Conservation (phyloP, 2,888 invertebrate species). For the Plagiodera versicolora region DNA sequence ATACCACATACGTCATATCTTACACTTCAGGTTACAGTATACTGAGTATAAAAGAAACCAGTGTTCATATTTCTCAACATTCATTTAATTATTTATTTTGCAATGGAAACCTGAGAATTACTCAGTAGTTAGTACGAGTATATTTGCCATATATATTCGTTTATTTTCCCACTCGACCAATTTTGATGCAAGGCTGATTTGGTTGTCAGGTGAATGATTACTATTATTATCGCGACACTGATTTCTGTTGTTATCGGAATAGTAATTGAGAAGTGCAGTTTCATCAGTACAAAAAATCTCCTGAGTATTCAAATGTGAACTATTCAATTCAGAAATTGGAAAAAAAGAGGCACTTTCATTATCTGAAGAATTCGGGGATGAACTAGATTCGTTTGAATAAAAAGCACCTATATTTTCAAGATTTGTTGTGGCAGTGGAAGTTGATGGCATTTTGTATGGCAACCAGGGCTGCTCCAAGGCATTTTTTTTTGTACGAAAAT, state of each 20-base stretch:
- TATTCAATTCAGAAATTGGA: slow-evolving; percentile 5
- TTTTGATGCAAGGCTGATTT: slow-evolving; percentile 1
- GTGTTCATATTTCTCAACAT: too few species aligned
- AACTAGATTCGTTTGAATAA: background rate
- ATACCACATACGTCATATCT: too few species aligned
- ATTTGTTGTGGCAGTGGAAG: background rate
- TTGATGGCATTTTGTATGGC: background rate
- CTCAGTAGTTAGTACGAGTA: too few species aligned
- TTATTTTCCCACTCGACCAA: background rate
- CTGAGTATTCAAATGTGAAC: slow-evolving; percentile 6
- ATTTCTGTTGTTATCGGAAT: slow-evolving; percentile 10
- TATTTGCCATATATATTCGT: too few species aligned
- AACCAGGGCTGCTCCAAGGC: too few species aligned
- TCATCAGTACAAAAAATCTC: slow-evolving; percentile 11
- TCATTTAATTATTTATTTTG: too few species aligned
- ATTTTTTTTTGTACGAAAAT: too few species aligned
- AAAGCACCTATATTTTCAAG: background rate
- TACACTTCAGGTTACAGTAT: too few species aligned
- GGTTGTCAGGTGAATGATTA: slow-evolving; percentile 1
- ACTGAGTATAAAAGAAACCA: too few species aligned
- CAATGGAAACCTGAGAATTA: background rate
- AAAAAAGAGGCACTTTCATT: slow-evolving; percentile 1
- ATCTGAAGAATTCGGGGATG: slow-evolving; percentile 2
- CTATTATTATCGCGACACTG: slow-evolving; percentile 1
- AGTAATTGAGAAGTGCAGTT: slow-evolving; percentile 8